Percentiles rank a stretch among this genome's conserved stretches.
Evolutionary conservation across 2,888 invertebrate species (phyloP).

Genomic region (Eristalis pertinax): DNA sequence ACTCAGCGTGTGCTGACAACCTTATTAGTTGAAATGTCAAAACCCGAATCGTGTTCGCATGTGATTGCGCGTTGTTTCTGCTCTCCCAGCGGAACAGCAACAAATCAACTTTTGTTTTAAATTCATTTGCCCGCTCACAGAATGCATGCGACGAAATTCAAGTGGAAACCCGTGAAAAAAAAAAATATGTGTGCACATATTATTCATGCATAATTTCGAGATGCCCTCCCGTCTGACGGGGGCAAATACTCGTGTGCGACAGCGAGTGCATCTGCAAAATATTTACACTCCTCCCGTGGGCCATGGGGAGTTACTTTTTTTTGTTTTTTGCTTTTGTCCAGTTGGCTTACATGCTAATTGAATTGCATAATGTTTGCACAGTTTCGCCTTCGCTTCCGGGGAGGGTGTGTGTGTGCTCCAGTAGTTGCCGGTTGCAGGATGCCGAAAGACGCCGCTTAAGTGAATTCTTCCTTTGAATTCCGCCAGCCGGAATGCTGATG

Average conservation of each 20-base stretch:
- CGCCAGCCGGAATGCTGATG: background rate
- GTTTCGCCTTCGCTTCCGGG: background rate
- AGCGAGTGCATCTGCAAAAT: background rate
- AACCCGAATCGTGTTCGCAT: background rate
- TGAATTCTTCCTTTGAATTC: background rate
- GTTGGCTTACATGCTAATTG: background rate
- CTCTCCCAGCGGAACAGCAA: too few relatives aligned
- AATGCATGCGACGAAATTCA: background rate
- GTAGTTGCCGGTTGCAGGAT: too few relatives aligned
- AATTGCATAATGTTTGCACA: background rate
- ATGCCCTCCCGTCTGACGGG: background rate
- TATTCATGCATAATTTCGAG: background rate
- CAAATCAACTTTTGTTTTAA: background rate
- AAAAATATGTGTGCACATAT: too few relatives aligned
- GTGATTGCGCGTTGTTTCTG: background rate
- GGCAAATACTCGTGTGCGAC: background rate
- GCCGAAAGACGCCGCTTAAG: background rate
- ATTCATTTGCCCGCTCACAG: background rate
- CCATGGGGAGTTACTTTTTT: background rate
- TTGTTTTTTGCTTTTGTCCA: background rate
- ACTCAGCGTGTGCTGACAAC: background rate
- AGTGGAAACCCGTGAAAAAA: background rate
- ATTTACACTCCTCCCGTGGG: background rate
- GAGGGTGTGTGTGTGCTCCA: background rate
- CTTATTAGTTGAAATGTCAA: background rate